Conservation (phyloP, 1,140 invertebrate genomes). For the Oryctes rhinoceros region DNA sequence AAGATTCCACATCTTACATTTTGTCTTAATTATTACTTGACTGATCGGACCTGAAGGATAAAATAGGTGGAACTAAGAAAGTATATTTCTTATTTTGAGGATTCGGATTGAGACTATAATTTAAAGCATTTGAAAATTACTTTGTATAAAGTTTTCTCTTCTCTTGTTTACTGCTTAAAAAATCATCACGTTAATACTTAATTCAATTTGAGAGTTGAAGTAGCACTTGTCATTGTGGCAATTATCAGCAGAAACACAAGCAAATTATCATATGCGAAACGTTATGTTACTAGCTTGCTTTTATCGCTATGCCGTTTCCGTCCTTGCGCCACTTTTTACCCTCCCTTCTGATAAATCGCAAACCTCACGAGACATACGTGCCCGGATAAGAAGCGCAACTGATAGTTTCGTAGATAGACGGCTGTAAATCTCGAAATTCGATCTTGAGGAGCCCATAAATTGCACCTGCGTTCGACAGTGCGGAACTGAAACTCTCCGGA, state of each 20-base stretch:
- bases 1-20: no score
- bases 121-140: no score
- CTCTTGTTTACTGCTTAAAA: background rate
- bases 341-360: constrained; percentile 54
- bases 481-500: background rate
- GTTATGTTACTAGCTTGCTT: background rate
- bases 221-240: constrained; percentile 13
- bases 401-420: constrained; percentile 57
- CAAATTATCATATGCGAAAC: background rate
- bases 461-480: constrained; percentile 56
- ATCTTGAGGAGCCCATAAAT: constrained; percentile 59
- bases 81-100: no score
- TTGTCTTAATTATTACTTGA: no score
- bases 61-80: no score
- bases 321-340: background rate
- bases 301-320: background rate
- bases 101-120: no score
- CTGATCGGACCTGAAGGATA: no score
- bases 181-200: background rate
- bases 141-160: background rate
- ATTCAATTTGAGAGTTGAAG: constrained; percentile 30
- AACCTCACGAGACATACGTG: constrained; percentile 52
- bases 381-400: constrained; percentile 53
- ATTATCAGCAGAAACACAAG: constrained; percentile 33
- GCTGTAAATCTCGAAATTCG: constrained; percentile 59